Base-by-base conservation (phyloP, 2,797 vertebrate species). In the Telmatherina bonti region DNA sequence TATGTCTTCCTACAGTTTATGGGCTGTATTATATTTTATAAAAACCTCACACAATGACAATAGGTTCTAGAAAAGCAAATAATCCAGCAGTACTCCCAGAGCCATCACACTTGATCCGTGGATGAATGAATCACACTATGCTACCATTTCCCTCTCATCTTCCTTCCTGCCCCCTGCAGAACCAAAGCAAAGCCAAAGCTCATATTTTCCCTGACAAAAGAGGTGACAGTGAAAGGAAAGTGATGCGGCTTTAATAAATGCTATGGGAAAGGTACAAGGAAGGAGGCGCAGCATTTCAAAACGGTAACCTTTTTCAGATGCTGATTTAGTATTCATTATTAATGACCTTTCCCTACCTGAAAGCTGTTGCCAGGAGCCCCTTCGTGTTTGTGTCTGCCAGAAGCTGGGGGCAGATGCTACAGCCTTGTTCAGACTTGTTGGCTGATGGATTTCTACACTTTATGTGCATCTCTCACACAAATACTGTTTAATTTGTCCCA, bases 301-400 rank as follows among this genome's bases (percentile, higher is more conserved):
- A 88, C 35, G 61, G 83, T 90, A 92, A 92, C 89, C 88, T 92
- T 93, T 93, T 89, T 91, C 88, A 75, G 83, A 89, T 88, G 83
- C 88, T 89, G 87, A 91, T 93, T 91, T 89, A 85, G 84, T 91
- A 90, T 91, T 91, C 90, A 91, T 92, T 91, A 92, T 92, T 91
- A 90, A 90, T 88, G 90, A 91, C 91, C 91, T 92, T 93, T 93
- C 77, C 76, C 72, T 89, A 89, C 89, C 86, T 91, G 87, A 85
- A 86, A 87, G 89, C 87, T 79, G 84, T 87, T 88, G 84, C 83
- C 85, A 85, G 84, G 87, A 89, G 85, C 76, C 75, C 80, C 81
- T 85, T 72, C 24, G 73, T 90, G 86, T 91, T 88, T 84, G 78
- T 80, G 84, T 76, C 82, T 83, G 86, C 77, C 74, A 86, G 84